Evolutionary conservation across 2,888 invertebrate genomes (phyloP), one percentile per base, ranked within the genome.

Genomic region (Neocrepidodera transversa): DNA sequence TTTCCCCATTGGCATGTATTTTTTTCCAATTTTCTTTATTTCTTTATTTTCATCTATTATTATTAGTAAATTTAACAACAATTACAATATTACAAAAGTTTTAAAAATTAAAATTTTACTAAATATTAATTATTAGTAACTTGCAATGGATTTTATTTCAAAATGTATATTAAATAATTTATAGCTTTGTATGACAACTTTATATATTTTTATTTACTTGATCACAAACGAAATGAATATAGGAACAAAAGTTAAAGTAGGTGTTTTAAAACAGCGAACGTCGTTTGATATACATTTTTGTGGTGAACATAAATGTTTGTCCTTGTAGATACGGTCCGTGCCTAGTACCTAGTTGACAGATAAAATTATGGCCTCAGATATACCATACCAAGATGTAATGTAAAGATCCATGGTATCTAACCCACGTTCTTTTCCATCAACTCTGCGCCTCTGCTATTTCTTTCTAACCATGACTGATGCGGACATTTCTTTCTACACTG

Each of bases 321-420:
- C 75, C 73, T 72, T 74, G 72, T 65, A 68, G 67, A 71, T 72
- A 72, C 73, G 71, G 71, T 74, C 75, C 71, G 75, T 76, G 71
- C 76, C 75, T 76, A 76, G 77, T 78, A 77, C 77, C 72, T 69
- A 71, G 71, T 71, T 69, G 77, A 77, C 77, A 75, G 69, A 63
- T 57, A 69, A 74, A 78, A 67, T 77, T 78, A 78, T 74, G 71
- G 68, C 70, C 58, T 62, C 60, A 78, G 78, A 78, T 78, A 78
- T 75, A 77, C 74, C 71, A 66, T 64, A 71, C 70, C 70, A 76
- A 78, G 78, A 78, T 78, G 77, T 78, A 75, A 77, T 75, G 77
- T 75, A 72, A 72, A 76, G 78, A 78, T 78, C 72, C 75, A 75
- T 75, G 74, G 75, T 76, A 77, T 78, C 78, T 78, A 78, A 74